Base-by-base conservation (phyloP, 2,888 invertebrate genomes). In the Dascillus cervinus region DNA sequence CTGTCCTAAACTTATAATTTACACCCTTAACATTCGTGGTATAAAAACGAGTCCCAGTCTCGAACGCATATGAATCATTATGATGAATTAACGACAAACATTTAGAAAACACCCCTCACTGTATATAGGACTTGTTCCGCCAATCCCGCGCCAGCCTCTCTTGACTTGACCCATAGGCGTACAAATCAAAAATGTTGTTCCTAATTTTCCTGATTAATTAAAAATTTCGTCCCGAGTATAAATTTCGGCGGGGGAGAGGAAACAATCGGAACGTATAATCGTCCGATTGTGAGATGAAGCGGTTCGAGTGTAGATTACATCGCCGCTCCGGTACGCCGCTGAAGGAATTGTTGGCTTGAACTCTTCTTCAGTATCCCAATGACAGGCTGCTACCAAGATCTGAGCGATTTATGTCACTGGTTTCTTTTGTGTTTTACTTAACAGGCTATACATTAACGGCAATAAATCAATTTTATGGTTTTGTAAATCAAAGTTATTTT, bases 71-170 rank as follows among this genome's bases (percentile, higher is more conserved):
- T 65, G 64, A 65, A 65, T 65, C 65, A 65, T 65, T 63, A 63
- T 65, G 65, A 65, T 65, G 65, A 64, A 65, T 65, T 65, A 65
- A 63, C 64, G 63, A 64, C 64, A 62, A 64, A 63, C 64, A 62
- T 64, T 64, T 61, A 63, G 62, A 64, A 64, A 64, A 64, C 62
- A 62, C 61, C 62, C 63, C 62, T 60, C 56, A 50, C 44, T 39
- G 37, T 43, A 41, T 44, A 43, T 43, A 36, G n/a, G n/a, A n/a
- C n/a, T n/a, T n/a, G n/a, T n/a, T n/a, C 39, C 41, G 43, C 46
- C 46, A 47, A 47, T 43, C 39, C 39, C 34, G 40, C 28, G 37
- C 32, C 40, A 34, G 33, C 37, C 32, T 36, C 38, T 32, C 29
- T 40, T 36, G 29, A 38, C 39, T 33, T 43, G 39, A 44, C 31